Evolutionary conservation across 2,113 vertebrate species (phyloP), one percentile per base, ranked within the genome.

Genomic region (Tyrannus savana): DNA sequence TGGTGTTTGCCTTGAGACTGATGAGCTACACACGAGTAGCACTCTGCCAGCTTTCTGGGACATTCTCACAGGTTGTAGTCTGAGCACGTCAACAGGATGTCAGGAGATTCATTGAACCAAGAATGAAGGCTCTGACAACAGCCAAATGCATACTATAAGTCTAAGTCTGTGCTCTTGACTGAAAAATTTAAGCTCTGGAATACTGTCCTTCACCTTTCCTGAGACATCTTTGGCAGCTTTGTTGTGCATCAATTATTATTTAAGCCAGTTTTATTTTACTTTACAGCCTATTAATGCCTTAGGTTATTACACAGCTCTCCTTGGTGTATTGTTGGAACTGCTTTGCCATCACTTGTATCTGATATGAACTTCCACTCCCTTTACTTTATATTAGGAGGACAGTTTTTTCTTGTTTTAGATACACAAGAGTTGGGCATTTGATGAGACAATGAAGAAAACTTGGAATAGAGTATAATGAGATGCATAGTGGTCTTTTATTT

Each of bases 61-160:
- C 5, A 5, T 9, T 12, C 6, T 1, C 0, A 2, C n/a, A 30
- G 17, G 8, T 16, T 2, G 0, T 21, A 37, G 39, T 33, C 55
- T 86, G n/a, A 84, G 63, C 84, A 77, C 0, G 0, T 84, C 84
- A 74, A 13, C 7, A 67, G 37, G 6, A 37, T 66, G 68, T 87
- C 96, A 89, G 28, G 24, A 89, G 19, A 67, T 35, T 80, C 72
- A 66, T 0, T 74, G 80, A 50, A 94, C 80, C 86, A 62, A 73
- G 42, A 63, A 84, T 81, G 89, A 96, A 87, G 87, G 63, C 50
- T 87, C 68, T 96, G 87, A 87, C 72, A 89, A 58, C 50, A 77
- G 64, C 21, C 17, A 77, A 67, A 62, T 42, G 6, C 13, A 30
- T 56, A 3, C 24, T 83, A 1, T 10, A 41, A 66, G 10, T 28